Conservation (phyloP, 2,797 vertebrate genomes). For the Dendrocincla fuliginosa region DNA sequence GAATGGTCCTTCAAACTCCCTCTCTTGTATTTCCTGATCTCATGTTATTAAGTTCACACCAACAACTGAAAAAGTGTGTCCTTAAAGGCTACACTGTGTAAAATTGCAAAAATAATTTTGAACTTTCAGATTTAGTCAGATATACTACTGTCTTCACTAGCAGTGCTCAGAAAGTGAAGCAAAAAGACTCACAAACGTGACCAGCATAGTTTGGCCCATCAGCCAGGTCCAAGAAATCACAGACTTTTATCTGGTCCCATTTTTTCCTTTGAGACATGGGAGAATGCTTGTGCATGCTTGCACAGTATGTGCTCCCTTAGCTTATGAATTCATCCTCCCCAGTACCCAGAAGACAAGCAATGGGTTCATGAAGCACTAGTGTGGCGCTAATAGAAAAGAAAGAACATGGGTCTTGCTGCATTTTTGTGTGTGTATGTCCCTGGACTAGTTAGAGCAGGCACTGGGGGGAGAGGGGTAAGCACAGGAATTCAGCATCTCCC, state of each 20-base stretch:
- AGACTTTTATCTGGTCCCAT: fast-evolving
- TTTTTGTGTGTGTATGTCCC: neutral
- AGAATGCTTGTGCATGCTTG: neutral
- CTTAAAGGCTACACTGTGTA: neutral
- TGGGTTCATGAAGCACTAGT: neutral
- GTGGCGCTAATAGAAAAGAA: neutral
- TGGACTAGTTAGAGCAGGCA: neutral
- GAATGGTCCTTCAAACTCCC: neutral
- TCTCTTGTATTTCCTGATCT: neutral
- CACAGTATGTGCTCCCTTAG: neutral
- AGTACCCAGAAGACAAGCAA: neutral
- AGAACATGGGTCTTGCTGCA: neutral
- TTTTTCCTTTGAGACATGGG: neutral
- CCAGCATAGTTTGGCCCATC: neutral
- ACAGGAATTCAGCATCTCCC: slow-evolving; percentile 11
- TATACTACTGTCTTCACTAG: fast-evolving
- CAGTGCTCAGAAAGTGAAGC: neutral
- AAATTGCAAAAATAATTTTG: neutral
- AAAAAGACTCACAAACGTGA: neutral
- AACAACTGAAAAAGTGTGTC: neutral
- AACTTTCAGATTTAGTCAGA: neutral
- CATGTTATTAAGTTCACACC: neutral
- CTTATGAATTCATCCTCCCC: neutral
- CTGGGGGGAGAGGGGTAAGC: neutral
- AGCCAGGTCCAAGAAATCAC: neutral